Base-by-base conservation (phyloP, 2,113 vertebrate species). In the Peromyscus maniculatus region DNA sequence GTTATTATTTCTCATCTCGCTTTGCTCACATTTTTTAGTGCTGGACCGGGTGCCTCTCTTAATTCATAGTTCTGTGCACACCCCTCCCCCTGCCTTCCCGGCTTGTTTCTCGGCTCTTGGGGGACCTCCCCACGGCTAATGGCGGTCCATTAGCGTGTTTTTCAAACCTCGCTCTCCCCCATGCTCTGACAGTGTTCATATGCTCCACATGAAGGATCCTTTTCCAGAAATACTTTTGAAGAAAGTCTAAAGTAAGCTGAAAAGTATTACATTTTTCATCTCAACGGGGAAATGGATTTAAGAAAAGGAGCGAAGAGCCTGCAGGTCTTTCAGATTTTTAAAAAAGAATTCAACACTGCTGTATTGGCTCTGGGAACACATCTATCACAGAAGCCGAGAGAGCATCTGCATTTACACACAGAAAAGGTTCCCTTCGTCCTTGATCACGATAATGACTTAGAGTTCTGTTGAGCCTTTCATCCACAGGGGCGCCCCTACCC, bases 221-320 rank as follows among this genome's bases (percentile, higher is more conserved):
- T 98, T 98, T 98, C 98, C 98, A 98, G 97, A 97, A 98, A 97
- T 92, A 97, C 98, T 98, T 98, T 98, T 99, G 98, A 99, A 98
- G 98, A 98, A 98, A 98, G 98, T 99, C 99, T 98, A 98, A 99
- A 99, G 98, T 98, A 98, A 99, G 98, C 99, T 98, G 97, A 97
- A 99, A 98, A 99, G 98, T 98, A 96, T 98, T 99, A 98, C 98
- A 98, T 98, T 98, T 99, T 99, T 99, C 98, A 99, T 99, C 99
- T 99, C 98, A 99, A 99, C 98, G 66, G 98, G 98, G 97, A 99
- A 99, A 98, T 98, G 98, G 98, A 98, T 98, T 98, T 98, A 97
- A 98, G 98, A 98, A 98, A 98, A 97, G 95, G 97, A 98, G 94
- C 97, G 96, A 98, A 98, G 98, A 98, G 98, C 98, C 98, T 98